Percentiles rank a stretch among this genome's conserved stretches.
These are phyloP conservation scores for Sebastes oblongus DNA, from an alignment of 2,797 vertebrate species.

Conservation along the genomic window DNA sequence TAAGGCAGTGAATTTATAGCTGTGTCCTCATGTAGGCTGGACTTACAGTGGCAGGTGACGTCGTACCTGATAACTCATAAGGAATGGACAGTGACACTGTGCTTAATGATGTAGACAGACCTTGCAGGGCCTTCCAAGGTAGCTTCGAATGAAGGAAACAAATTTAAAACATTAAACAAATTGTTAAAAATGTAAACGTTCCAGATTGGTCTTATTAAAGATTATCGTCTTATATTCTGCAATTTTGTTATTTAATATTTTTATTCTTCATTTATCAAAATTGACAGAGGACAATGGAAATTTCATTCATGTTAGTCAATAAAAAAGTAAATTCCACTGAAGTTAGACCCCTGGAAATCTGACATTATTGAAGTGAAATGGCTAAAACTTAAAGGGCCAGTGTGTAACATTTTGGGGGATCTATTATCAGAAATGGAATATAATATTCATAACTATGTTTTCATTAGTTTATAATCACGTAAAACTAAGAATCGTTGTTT, in stretches of 20 bases:
- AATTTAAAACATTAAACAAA: background rate
- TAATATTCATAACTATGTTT: too few species aligned
- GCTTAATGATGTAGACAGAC: constrained; percentile 25
- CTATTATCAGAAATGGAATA: background rate
- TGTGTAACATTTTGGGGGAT: background rate
- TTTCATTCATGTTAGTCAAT: background rate
- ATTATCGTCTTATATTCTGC: background rate
- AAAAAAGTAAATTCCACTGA: background rate
- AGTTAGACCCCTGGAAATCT: background rate
- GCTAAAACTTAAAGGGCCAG: background rate
- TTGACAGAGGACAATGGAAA: background rate
- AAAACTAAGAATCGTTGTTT: background rate
- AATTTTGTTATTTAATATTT: background rate
- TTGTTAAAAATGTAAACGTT: background rate
- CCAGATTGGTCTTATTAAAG: background rate
- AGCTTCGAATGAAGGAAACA: background rate
- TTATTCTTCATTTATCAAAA: background rate
- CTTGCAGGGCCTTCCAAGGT: constrained; percentile 23
- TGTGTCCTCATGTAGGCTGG: constrained; percentile 31
- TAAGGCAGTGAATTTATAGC: constrained; percentile 49
- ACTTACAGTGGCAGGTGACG: constrained; percentile 48
- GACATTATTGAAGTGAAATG: background rate
- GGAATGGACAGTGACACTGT: constrained; percentile 34
- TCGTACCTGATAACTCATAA: constrained; percentile 46
- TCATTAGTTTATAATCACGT: too few species aligned